Evolutionary conservation across 2,797 vertebrate genomes (phyloP).

Genomic region (Enoplosus armatus): DNA sequence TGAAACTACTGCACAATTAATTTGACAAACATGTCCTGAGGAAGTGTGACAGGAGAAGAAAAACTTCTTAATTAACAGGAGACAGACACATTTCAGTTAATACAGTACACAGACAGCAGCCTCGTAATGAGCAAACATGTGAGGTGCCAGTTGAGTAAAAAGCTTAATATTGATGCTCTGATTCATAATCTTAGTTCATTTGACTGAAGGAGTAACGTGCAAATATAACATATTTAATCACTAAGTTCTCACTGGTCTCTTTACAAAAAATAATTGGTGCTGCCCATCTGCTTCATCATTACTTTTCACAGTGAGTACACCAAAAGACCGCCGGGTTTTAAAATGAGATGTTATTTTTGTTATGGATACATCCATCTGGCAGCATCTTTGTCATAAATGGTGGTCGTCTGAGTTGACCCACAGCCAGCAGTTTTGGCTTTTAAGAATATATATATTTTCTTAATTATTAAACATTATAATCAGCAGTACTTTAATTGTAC

Average conservation of each 20-base stretch:
- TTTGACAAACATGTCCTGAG: neutral
- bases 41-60: neutral
- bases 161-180: neutral
- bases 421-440: neutral
- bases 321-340: slow-evolving; percentile 12
- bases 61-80: neutral
- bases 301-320: slow-evolving; percentile 4
- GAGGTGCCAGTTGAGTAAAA: too few species aligned
- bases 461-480: neutral
- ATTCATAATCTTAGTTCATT: neutral
- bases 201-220: slow-evolving; percentile 19
- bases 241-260: neutral
- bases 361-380: neutral
- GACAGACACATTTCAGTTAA: neutral
- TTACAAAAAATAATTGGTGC: neutral
- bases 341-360: neutral
- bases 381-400: neutral
- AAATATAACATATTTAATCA: slow-evolving; percentile 26
- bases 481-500: too few species aligned
- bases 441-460: neutral
- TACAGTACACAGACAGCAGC: neutral
- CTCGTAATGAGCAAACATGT: slow-evolving; percentile 30
- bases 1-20: neutral
- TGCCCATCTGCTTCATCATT: slow-evolving; percentile 26
- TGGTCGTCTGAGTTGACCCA: neutral